Conservation (phyloP, 2,113 vertebrate genomes). For the Austrofundulus limnaeus region DNA sequence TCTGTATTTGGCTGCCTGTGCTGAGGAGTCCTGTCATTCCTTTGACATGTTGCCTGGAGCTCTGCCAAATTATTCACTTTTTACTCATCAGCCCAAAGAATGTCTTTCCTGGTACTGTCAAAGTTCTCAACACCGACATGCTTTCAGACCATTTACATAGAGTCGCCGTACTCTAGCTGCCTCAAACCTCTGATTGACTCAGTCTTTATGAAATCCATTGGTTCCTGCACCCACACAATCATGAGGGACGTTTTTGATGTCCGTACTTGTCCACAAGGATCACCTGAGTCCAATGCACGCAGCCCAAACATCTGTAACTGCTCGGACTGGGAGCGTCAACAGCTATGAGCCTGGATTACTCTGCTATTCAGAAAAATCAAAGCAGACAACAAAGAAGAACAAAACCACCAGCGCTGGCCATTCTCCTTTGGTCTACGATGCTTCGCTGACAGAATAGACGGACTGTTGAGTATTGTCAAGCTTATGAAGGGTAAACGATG, state of each 20-base stretch:
- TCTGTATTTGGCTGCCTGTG: background rate
- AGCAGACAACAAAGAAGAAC: background rate
- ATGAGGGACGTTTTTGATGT: too few species aligned
- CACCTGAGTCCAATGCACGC: background rate
- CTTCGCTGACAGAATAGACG: background rate
- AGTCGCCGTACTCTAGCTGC: background rate
- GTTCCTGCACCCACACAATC: too few species aligned
- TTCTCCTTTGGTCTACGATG: background rate
- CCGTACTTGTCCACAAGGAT: background rate
- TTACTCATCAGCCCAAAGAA: too few species aligned
- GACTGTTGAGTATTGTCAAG: background rate
- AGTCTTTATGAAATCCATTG: background rate
- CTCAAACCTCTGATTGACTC: background rate
- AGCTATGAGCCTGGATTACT: background rate
- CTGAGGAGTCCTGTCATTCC: background rate
- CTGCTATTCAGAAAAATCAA: background rate
- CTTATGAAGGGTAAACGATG: background rate
- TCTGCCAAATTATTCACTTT: background rate
- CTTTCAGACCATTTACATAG: background rate
- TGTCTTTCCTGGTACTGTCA: background rate
- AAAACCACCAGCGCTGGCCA: background rate
- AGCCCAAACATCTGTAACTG: background rate
- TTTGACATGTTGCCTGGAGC: background rate
- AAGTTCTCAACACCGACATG: background rate
- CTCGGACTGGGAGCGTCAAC: background rate